phyloP scores from a whole-genome alignment of 2,113 vertebrate genomes.

The Tor tambroides region DNA sequence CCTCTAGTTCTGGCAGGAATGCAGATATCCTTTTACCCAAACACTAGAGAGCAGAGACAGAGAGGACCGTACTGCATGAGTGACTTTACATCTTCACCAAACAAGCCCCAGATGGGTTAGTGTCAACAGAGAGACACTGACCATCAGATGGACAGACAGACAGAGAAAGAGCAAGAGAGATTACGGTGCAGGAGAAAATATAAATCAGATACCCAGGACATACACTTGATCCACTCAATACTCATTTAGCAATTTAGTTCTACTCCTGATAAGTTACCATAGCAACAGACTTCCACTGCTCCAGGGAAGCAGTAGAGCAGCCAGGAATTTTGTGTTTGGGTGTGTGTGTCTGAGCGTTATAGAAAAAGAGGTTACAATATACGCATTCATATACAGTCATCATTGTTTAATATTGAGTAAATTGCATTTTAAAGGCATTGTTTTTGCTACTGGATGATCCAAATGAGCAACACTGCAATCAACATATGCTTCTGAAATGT shows the following conservation, averaged over 20 bases:
- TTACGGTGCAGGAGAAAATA: constrained; percentile 19
- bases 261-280: constrained; percentile 51
- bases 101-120: constrained; percentile 43
- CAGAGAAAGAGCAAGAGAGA: constrained; percentile 32
- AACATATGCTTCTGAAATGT: too few relatives aligned
- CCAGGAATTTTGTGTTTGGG: constrained; percentile 26
- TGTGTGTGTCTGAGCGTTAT: background rate
- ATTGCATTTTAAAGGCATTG: too few relatives aligned
- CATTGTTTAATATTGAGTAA: too few relatives aligned
- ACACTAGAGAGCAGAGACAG: constrained; percentile 27
- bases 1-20: constrained; percentile 17
- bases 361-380: background rate
- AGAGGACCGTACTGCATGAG: constrained; percentile 38
- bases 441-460: too few relatives aligned
- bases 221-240: constrained; percentile 55
- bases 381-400: background rate
- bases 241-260: constrained; percentile 55
- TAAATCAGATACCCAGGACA: constrained; percentile 33
- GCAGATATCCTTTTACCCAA: constrained; percentile 11
- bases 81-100: constrained; percentile 50
- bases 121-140: constrained; percentile 26
- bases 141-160: constrained; percentile 24
- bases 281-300: constrained; percentile 47
- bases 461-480: too few relatives aligned
- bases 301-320: constrained; percentile 28